Conservation (phyloP, 2,797 vertebrate species). For the Leuciscus waleckii region DNA sequence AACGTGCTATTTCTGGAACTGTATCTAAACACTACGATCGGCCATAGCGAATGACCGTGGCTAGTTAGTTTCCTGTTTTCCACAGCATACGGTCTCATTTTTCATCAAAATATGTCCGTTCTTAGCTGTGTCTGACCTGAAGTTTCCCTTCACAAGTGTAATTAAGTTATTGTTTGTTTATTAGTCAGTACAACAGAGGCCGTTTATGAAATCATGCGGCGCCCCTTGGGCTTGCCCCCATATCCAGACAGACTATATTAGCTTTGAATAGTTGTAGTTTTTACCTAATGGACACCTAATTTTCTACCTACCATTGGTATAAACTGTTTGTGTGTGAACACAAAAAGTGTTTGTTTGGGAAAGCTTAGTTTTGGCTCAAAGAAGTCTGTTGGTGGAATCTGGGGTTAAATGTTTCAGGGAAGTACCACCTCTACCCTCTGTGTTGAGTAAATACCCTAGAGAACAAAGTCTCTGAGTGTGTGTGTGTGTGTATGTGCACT, state of each 20-base stretch:
- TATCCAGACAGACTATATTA: neutral
- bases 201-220: neutral
- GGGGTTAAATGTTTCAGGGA: slow-evolving; percentile 28
- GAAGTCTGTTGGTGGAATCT: neutral
- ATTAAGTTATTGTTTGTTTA: slow-evolving; percentile 32
- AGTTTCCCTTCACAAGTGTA: slow-evolving; percentile 8
- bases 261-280: neutral
- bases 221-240: neutral
- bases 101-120: slow-evolving; percentile 25
- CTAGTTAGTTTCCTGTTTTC: slow-evolving; percentile 35
- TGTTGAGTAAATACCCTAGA: slow-evolving; percentile 16
- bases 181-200: neutral
- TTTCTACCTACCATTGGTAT: neutral
- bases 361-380: neutral
- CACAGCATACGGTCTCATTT: slow-evolving; percentile 24
- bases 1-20: slow-evolving; percentile 12
- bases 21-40: slow-evolving; percentile 22
- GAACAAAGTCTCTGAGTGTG: slow-evolving; percentile 31
- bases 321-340: slow-evolving; percentile 20
- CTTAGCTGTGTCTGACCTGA: slow-evolving; percentile 1
- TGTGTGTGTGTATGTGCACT: neutral
- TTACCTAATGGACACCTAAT: neutral
- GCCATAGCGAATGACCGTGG: slow-evolving; percentile 10
- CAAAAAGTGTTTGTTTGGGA: slow-evolving; percentile 8
- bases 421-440: slow-evolving; percentile 25